Evolutionary conservation across 1,140 invertebrate species (phyloP).

Genomic region (Lineus longissimus): DNA sequence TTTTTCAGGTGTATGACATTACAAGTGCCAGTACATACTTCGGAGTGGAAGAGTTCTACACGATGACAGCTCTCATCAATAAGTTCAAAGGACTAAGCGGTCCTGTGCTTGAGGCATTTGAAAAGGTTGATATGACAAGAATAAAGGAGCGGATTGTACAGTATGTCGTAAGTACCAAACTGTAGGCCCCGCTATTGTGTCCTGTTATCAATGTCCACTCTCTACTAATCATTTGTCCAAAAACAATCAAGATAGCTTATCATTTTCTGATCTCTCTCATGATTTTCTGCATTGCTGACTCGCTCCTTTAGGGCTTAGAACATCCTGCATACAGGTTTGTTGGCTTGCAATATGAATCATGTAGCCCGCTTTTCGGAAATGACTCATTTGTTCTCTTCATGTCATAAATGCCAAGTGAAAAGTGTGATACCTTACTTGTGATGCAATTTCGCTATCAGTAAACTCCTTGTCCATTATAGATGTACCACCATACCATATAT

Average conservation of each 20-base stretch:
- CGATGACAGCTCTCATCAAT: conserved; percentile 32
- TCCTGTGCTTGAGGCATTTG: conserved; percentile 19
- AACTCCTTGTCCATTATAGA: neutral
- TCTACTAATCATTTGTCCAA: neutral
- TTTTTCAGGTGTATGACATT: conserved; percentile 39
- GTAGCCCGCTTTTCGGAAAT: no score
- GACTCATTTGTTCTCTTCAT: no score
- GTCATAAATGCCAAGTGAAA: no score
- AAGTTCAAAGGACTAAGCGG: conserved; percentile 28
- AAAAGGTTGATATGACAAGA: conserved; percentile 21
- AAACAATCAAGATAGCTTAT: neutral
- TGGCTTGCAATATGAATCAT: conserved; percentile 10
- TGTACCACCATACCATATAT: neutral
- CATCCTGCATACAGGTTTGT: conserved; percentile 7
- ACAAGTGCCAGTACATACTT: conserved; percentile 39
- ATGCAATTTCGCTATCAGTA: neutral
- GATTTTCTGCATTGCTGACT: conserved; percentile 4
- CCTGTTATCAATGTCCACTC: neutral
- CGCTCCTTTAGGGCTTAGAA: conserved; percentile 6
- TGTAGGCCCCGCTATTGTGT: neutral
- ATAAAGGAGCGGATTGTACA: conserved; percentile 22
- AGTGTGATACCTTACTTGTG: no score
- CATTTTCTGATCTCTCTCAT: neutral
- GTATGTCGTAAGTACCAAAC: conserved; percentile 28
- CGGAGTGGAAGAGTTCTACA: conserved; percentile 40